A percentile compares a stretch with the other conserved stretches of the same genome.
Conservation (phyloP, 2,797 vertebrate species). For the Erithacus rubecula region DNA sequence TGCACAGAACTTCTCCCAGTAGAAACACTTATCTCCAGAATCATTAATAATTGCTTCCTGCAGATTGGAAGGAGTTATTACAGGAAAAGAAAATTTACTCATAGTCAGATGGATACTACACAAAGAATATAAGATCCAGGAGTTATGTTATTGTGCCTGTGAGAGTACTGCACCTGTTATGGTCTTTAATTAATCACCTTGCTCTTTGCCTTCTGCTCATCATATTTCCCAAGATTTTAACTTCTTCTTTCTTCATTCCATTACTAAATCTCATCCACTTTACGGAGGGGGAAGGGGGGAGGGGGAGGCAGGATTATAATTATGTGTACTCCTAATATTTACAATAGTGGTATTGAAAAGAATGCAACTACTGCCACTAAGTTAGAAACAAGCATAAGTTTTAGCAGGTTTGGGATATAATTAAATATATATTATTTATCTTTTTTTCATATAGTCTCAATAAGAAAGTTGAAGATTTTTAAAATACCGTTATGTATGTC, state of each 20-base stretch:
- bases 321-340: neutral
- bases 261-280: neutral
- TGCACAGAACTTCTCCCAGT: neutral
- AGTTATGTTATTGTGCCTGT: neutral
- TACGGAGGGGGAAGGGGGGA: too few species aligned
- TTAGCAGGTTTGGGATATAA: neutral
- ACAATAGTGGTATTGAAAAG: neutral
- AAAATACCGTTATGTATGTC: neutral
- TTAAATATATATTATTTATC: neutral
- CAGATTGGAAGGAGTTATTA: neutral
- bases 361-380: neutral
- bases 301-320: too few species aligned
- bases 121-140: neutral
- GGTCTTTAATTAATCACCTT: neutral
- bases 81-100: neutral
- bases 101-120: neutral
- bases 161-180: neutral
- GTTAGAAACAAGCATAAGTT: neutral
- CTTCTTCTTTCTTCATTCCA: neutral
- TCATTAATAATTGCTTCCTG: neutral
- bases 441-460: neutral
- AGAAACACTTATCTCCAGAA: neutral
- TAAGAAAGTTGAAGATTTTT: neutral
- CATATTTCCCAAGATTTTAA: neutral
- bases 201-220: neutral